phyloP scores from a whole-genome alignment of 1,140 invertebrate species.

The Cyclina sinensis region DNA sequence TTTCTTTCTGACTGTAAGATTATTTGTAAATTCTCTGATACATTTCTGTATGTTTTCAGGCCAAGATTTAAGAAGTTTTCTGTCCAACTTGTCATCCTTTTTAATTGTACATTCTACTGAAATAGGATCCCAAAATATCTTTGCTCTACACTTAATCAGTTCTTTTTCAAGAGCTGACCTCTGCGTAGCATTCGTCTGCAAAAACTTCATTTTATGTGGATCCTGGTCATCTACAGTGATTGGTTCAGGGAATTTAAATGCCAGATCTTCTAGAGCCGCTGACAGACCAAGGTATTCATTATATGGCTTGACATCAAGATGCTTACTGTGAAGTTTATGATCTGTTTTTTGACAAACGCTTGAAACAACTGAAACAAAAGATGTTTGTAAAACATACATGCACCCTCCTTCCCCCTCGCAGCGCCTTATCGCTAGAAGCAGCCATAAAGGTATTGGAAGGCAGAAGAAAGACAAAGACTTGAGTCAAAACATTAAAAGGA shows the following conservation, averaged over 20 bases:
- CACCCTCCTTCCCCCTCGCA: too few relatives aligned
- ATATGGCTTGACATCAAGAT: background rate
- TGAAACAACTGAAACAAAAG: constrained; percentile 21
- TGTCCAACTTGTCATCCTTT: background rate
- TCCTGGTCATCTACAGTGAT: background rate
- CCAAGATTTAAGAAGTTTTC: background rate
- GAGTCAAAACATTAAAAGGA: too few relatives aligned
- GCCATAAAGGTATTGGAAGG: too few relatives aligned
- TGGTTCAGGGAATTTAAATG: background rate
- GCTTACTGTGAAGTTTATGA: background rate
- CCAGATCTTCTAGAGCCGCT: background rate
- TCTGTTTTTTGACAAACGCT: constrained; percentile 1
- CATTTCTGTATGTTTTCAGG: background rate
- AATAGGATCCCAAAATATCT: constrained; percentile 27
- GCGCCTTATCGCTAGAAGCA: too few relatives aligned
- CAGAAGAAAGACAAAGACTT: too few relatives aligned
- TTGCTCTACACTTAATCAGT: background rate
- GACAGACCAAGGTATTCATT: constrained; percentile 2
- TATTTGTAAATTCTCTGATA: background rate
- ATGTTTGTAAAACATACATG: too few relatives aligned
- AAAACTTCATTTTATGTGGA: constrained; percentile 15
- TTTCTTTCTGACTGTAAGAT: background rate
- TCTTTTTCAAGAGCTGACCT: background rate
- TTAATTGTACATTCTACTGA: background rate
- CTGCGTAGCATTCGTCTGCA: background rate